A percentile compares a stretch with the other conserved stretches of the same genome.
phyloP scores from a whole-genome alignment of 1,140 invertebrate species.

The Pseudomyrmex concolor region DNA sequence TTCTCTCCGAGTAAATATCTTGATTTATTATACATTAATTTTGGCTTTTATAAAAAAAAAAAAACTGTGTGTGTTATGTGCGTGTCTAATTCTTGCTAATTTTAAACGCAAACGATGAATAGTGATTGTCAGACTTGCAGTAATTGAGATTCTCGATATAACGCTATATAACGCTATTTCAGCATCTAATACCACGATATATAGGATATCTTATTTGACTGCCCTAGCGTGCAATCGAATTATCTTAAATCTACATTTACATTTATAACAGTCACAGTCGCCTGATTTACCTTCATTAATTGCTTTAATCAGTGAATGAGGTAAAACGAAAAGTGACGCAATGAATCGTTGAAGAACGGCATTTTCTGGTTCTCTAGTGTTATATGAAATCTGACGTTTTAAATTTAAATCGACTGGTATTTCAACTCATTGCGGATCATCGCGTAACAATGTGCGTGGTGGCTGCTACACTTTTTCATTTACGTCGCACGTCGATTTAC shows the following conservation, averaged over 20 bases:
- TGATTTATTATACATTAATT: neutral
- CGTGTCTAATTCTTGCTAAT: neutral
- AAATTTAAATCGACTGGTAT: slow-evolving; percentile 52
- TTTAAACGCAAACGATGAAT: slow-evolving; percentile 23
- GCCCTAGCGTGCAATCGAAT: neutral
- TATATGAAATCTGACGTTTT: slow-evolving; percentile 29
- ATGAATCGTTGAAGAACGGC: neutral
- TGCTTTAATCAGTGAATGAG: neutral
- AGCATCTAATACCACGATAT: neutral
- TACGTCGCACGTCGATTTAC: slow-evolving; percentile 71
- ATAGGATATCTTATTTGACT: slow-evolving; percentile 5
- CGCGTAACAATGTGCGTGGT: slow-evolving; percentile 45
- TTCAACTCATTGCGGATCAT: slow-evolving; percentile 46
- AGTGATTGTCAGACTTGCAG: neutral
- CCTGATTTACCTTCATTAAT: neutral
- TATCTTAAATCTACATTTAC: neutral
- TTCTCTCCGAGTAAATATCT: neutral
- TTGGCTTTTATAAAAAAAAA: neutral
- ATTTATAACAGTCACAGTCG: neutral
- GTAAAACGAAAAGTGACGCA: no score
- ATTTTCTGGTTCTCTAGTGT: neutral
- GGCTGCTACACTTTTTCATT: slow-evolving; percentile 72
- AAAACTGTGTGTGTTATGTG: neutral
- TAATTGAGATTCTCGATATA: neutral
- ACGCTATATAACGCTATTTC: slow-evolving; percentile 12